These are phyloP conservation scores for Proales similis DNA, from an alignment of 1,140 invertebrate species.

Conservation along the genomic window DNA sequence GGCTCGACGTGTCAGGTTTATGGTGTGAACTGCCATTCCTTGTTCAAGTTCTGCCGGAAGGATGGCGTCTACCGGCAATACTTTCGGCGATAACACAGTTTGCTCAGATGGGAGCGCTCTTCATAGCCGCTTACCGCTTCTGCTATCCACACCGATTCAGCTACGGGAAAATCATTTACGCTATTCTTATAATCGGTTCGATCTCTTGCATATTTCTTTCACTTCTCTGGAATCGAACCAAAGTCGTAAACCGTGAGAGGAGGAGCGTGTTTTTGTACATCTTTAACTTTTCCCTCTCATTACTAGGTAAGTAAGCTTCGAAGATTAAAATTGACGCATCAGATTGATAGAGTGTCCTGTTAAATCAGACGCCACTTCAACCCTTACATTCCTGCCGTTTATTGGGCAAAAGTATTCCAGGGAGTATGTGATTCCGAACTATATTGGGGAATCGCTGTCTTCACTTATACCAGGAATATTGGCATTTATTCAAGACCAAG, in stretches of 20 bases:
- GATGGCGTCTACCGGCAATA: conserved; percentile 72
- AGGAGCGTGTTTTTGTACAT: conserved; percentile 17
- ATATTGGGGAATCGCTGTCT: conserved; percentile 71
- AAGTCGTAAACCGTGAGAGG: conserved; percentile 49
- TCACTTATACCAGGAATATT: conserved; percentile 77
- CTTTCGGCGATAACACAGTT: conserved; percentile 72
- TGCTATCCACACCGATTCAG: conserved; percentile 1
- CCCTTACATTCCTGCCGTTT: conserved; percentile 32
- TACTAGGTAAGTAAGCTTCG: not conserved
- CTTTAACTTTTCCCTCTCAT: conserved; percentile 8
- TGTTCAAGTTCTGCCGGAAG: conserved; percentile 70
- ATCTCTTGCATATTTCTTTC: conserved; percentile 63
- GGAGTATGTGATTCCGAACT: conserved; percentile 57
- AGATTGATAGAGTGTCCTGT: not conserved
- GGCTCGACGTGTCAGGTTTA: conserved; percentile 75
- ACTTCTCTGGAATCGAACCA: conserved; percentile 66
- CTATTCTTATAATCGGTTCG: conserved; percentile 61
- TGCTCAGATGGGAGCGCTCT: conserved; percentile 73
- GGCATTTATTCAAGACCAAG: conserved; percentile 69
- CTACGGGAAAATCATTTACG: conserved; percentile 58
- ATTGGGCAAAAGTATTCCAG: conserved; percentile 26
- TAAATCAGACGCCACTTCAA: conserved; percentile 19
- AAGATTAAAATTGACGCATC: not conserved
- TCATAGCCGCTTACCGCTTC: too few relatives aligned
- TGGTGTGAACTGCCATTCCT: conserved; percentile 67